phyloP scores from a whole-genome alignment of 2,888 invertebrate species.

The Coronaproctus castanopsis region DNA sequence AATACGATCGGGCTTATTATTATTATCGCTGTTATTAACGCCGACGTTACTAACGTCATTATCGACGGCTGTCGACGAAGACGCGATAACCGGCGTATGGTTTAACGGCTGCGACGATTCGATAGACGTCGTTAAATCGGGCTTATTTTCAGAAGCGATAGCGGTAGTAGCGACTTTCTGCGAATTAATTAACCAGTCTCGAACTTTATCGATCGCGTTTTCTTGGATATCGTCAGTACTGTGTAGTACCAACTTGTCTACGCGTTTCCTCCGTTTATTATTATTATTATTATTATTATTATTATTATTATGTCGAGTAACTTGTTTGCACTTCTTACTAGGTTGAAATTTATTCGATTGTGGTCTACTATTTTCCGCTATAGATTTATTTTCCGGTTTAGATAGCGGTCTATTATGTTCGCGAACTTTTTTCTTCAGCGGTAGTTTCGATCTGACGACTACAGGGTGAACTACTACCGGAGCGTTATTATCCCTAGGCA shows the following conservation, averaged over 20 bases:
- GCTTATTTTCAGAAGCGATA: constrained; percentile 43
- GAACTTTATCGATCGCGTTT: constrained; percentile 54
- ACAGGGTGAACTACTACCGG: constrained; percentile 47
- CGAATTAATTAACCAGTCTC: constrained; percentile 62
- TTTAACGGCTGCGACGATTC: constrained; percentile 12
- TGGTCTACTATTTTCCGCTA: constrained; percentile 18
- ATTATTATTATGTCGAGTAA: constrained; percentile 22
- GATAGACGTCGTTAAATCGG: constrained; percentile 64
- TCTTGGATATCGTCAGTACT: constrained; percentile 24
- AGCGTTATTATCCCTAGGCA: constrained; percentile 38
- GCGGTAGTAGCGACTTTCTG: constrained; percentile 28
- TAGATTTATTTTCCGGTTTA: not conserved
- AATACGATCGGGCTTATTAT: no score
- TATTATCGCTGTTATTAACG: no score
- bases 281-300: constrained; percentile 25
- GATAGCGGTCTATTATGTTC: constrained; percentile 20
- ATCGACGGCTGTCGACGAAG: not conserved
- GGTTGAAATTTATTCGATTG: constrained; percentile 11
- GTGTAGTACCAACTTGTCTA: constrained; percentile 42
- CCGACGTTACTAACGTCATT: not conserved
- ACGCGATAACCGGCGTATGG: not conserved
- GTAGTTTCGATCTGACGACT: constrained; percentile 65
- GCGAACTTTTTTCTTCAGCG: constrained; percentile 61
- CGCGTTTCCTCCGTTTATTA: constrained; percentile 34
- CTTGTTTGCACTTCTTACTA: constrained; percentile 14